Conservation (phyloP, 2,888 invertebrate species). For the Gisinianus flammeolus region DNA sequence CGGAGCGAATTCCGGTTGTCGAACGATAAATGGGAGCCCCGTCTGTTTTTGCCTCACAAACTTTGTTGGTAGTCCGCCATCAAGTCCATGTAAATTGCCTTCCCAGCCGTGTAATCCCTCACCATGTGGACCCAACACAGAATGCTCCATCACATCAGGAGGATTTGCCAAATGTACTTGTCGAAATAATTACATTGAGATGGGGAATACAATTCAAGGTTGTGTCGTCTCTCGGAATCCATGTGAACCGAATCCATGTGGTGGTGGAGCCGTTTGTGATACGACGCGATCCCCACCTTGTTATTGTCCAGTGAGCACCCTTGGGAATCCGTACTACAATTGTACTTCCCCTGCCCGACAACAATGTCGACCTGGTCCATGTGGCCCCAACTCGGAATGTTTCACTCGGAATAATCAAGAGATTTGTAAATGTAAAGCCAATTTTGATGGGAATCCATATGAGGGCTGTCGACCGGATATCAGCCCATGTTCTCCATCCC, state of each 20-base stretch:
- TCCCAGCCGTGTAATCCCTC: constrained; percentile 82
- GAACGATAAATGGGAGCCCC: constrained; percentile 75
- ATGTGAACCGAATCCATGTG: constrained; percentile 63
- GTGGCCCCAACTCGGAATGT: constrained; percentile 82
- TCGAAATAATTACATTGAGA: constrained; percentile 76
- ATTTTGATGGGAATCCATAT: constrained; percentile 80
- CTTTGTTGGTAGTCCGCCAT: constrained; percentile 83
- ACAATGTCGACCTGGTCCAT: constrained; percentile 78
- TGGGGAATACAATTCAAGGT: constrained; percentile 85
- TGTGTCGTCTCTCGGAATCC: constrained; percentile 77
- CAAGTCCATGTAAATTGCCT: constrained; percentile 69
- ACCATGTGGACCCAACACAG: constrained; percentile 87
- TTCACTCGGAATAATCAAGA: constrained; percentile 78
- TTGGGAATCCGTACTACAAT: constrained; percentile 81
- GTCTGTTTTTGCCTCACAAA: constrained; percentile 87
- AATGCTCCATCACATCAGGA: constrained; percentile 71
- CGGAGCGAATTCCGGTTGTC: constrained; percentile 70
- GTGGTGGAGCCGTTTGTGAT: constrained; percentile 62
- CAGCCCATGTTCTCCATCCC: constrained; percentile 77
- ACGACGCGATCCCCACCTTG: constrained; percentile 79
- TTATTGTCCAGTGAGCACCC: constrained; percentile 80
- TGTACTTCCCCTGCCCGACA: constrained; percentile 64
- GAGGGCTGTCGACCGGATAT: constrained; percentile 75
- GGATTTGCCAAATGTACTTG: constrained; percentile 89
- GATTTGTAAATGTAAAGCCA: constrained; percentile 79